Evolutionary conservation across 1,140 invertebrate species (phyloP), one percentile per base, ranked within the genome.

Genomic region (Ganaspis sp.): DNA sequence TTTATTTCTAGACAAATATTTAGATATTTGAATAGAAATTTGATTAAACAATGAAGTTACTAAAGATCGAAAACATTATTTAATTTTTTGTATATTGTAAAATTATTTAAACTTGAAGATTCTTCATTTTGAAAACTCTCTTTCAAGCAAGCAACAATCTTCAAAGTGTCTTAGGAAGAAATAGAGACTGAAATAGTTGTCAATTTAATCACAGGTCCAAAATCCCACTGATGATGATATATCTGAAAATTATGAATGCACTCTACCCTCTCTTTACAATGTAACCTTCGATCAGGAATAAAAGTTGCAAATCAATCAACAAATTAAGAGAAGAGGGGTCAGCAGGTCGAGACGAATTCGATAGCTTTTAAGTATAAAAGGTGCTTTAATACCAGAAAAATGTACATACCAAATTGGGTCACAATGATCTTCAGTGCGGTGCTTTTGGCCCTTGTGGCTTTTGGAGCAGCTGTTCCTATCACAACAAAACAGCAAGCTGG

Each of bases 361-460:
- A 91, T 90, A 89, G 54, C 69, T 85, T 84, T 85, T 81, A 78
- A 71, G 89, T 91, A 91, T 91, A 91, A 90, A 91, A 90, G 87
- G 72, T 75, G 71, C 72, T 45, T 54, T 8, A 21, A 8, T 23
- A 45, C 26, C 42, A 17, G 11, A 72, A 69, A 54, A 74, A 19
- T 76, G 80, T 85, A 89, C 87, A 86, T 85, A 85, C 83, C 70
- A 80, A 79, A 85, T 87, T 86, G 86, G 74, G 85, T 84, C 85
- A 90, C 78, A 85, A 91, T 91, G 90, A 87, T 84, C 82, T 87
- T 83, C 78, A 84, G 85, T 81, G 81, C 90, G 71, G 80, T 90
- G 81, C 83, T 91, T 81, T 82, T 90, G 82, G 85, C 87, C 85
- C 82, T 91, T 69, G 85, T 88, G 79, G 89, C 89, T 77, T 82